phyloP scores from a whole-genome alignment of 2,888 invertebrate genomes.

The Rhingia rostrata region DNA sequence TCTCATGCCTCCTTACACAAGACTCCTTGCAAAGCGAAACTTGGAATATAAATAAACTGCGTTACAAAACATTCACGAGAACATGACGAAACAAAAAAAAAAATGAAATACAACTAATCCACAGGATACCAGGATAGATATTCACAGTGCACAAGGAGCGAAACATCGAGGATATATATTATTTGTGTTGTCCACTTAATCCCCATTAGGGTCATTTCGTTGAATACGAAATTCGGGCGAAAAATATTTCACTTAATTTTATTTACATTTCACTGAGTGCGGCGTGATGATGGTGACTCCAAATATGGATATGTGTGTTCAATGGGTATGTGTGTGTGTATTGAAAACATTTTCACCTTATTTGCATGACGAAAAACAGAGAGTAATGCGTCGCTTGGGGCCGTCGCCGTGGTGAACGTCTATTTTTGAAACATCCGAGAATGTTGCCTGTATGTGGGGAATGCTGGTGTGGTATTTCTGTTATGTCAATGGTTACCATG shows the following conservation, averaged over 20 bases:
- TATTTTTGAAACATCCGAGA: neutral
- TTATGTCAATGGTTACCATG: constrained; percentile 28
- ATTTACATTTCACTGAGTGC: constrained; percentile 55
- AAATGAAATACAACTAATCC: neutral
- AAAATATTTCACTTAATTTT: constrained; percentile 75
- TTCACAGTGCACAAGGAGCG: constrained; percentile 21
- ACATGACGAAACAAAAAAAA: constrained; percentile 2
- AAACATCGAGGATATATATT: constrained; percentile 68
- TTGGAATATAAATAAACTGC: constrained; percentile 7
- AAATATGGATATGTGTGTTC: neutral
- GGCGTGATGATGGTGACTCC: constrained; percentile 34
- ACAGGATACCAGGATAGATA: constrained; percentile 6
- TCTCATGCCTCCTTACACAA: constrained; percentile 49
- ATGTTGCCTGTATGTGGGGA: neutral
- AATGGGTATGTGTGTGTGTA: neutral
- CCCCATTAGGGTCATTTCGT: constrained; percentile 80
- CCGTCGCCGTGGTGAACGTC: neutral
- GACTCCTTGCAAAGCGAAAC: neutral
- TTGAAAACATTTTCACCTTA: constrained; percentile 15
- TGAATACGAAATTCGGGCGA: constrained; percentile 77
- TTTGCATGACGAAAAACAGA: neutral
- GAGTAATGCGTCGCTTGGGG: constrained; percentile 39
- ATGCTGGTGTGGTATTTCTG: constrained; percentile 10
- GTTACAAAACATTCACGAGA: constrained; percentile 26
- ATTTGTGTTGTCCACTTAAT: constrained; percentile 79